Percentiles rank a stretch among this genome's conserved stretches.
phyloP scores from a whole-genome alignment of 2,113 vertebrate species.

The Notarius quadriscutis region DNA sequence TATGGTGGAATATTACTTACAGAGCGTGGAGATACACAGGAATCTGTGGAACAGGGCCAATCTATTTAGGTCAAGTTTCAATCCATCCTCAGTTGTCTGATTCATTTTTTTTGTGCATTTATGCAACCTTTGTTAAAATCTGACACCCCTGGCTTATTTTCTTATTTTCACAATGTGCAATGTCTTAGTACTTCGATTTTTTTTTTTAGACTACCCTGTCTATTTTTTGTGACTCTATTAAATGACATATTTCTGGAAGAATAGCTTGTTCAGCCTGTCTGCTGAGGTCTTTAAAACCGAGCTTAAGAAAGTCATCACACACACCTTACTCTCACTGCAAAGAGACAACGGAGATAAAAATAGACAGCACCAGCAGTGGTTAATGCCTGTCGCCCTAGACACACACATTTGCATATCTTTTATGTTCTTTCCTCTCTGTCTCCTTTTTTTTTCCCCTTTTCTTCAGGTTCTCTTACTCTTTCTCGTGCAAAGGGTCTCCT shows the following conservation, averaged over 20 bases:
- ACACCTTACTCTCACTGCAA: slow-evolving; percentile 62
- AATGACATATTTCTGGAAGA: slow-evolving; percentile 69
- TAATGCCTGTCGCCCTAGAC: slow-evolving; percentile 71
- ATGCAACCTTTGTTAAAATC: not conserved
- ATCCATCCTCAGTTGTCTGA: slow-evolving; percentile 16
- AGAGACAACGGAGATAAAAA: slow-evolving; percentile 67
- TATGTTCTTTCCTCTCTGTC: slow-evolving; percentile 52
- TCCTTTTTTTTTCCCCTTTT: slow-evolving; percentile 30
- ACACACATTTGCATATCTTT: slow-evolving; percentile 76
- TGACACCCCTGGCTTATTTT: not conserved
- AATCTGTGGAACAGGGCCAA: slow-evolving; percentile 19
- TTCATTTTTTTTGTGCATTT: slow-evolving; percentile 1
- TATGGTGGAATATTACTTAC: slow-evolving; percentile 50
- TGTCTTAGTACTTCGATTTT: slow-evolving; percentile 52
- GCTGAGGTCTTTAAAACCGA: slow-evolving; percentile 69
- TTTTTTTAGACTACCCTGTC: slow-evolving; percentile 63
- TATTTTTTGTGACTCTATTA: slow-evolving; percentile 74
- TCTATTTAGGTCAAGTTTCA: slow-evolving; percentile 37
- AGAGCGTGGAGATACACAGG: slow-evolving; percentile 24
- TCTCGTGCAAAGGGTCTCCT: slow-evolving; percentile 60
- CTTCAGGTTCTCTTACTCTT: slow-evolving; percentile 51
- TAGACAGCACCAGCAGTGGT: slow-evolving; percentile 71
- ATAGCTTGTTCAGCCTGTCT: slow-evolving; percentile 68
- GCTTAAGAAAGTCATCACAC: slow-evolving; percentile 77
- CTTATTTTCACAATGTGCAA: slow-evolving; percentile 36